Evolutionary conservation across 2,797 vertebrate genomes (phyloP), one percentile per base, ranked within the genome.

Genomic region (Eulemur albifrons): DNA sequence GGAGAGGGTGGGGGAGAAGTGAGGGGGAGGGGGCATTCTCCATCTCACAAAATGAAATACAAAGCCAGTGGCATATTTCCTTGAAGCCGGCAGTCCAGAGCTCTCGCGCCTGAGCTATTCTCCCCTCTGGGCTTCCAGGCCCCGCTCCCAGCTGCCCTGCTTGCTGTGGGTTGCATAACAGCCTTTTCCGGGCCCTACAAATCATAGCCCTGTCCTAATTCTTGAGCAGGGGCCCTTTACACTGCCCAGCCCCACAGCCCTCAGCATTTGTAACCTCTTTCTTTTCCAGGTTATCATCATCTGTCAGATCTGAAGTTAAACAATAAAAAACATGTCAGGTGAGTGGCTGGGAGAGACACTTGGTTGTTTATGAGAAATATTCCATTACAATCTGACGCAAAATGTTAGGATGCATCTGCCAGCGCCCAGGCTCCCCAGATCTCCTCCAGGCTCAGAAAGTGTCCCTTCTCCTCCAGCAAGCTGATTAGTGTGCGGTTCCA

Each of bases 321-420:
- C 97, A 97, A 97, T 96, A 97, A 97, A 95, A 97, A 97, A 90
- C 96, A 97, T 96, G 96, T 94, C 97, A 97, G 98, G 96, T 98
- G 96, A 96, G 95, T 54, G 94, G 73, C 95, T 90, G 93, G 87
- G 85, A 94, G 93, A 97, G 94, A 96, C 80, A 95, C 83, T 95
- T 21, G 87, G 90, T 93, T 97, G 97, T 97, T 98, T 97, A 97
- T 65, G 94, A 97, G 95, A 96, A 97, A 95, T 95, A 95, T 94
- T 94, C 95, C 97, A 97, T 97, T 96, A 96, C 96, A 81, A 85
- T 88, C 70, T 83, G 93, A 93, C 0, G 67, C 95, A 92, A 90
- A 93, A 85, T 40, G 81, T 95, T 87, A 93, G 92, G 86, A 70
- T 45, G 94, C 83, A 38, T 97, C 96, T 90, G 95, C 93, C 93